phyloP scores from a whole-genome alignment of 2,113 vertebrate genomes.

The Gymnobelideus leadbeateri region DNA sequence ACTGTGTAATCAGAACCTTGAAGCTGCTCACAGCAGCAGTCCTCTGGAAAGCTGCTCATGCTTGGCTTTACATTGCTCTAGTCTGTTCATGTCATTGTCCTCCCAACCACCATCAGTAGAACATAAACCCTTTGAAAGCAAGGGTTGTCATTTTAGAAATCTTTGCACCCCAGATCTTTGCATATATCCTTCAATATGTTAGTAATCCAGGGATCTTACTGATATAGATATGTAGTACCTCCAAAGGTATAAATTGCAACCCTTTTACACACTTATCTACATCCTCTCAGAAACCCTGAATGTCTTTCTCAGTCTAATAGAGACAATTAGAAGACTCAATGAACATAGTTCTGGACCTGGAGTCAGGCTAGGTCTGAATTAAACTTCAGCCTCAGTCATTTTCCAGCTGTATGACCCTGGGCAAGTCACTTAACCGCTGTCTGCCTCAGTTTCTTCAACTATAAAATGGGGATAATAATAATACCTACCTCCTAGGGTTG shows the following conservation, averaged over 20 bases:
- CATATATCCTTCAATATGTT: not conserved
- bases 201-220: not conserved
- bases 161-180: not conserved
- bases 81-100: not conserved
- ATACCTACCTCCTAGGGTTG: not conserved
- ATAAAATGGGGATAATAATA: not conserved
- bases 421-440: not conserved
- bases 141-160: not conserved
- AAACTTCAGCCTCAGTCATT: not conserved
- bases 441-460: not conserved
- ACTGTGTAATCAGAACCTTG: too few relatives aligned
- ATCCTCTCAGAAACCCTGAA: not conserved
- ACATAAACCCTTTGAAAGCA: not conserved
- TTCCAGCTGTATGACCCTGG: not conserved
- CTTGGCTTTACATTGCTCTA: too few relatives aligned
- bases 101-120: not conserved
- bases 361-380: not conserved
- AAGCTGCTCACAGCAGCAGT: too few relatives aligned
- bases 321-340: not conserved
- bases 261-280: not conserved
- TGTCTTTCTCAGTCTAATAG: not conserved
- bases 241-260: not conserved
- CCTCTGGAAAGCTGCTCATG: too few relatives aligned
- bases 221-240: not conserved
- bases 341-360: not conserved